Conservation (phyloP, 2,888 invertebrate genomes). For the Thereva unica region DNA sequence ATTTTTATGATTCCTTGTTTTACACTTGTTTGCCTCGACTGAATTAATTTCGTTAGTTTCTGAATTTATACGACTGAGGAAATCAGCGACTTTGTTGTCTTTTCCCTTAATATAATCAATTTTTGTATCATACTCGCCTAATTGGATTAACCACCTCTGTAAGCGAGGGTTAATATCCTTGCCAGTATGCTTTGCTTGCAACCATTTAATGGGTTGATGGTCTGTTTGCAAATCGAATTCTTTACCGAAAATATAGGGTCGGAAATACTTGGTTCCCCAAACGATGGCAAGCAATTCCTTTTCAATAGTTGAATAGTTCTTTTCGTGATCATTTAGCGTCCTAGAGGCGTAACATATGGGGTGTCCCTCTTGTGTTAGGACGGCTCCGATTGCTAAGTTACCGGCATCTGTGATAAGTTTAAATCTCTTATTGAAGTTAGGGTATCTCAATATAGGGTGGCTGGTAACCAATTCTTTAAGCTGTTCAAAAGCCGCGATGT, state of each 20-base stretch:
- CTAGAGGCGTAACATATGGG: slow-evolving; percentile 48
- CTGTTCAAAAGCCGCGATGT: slow-evolving; percentile 13
- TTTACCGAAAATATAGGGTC: slow-evolving; percentile 35
- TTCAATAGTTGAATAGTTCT: slow-evolving; percentile 47
- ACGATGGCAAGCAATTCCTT: slow-evolving; percentile 50
- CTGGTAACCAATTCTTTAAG: slow-evolving; percentile 12
- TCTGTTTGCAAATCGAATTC: slow-evolving; percentile 23
- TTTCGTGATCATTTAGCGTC: slow-evolving; percentile 45
- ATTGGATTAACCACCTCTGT: slow-evolving; percentile 16
- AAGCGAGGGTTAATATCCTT: slow-evolving; percentile 19
- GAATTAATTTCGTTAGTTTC: slow-evolving; percentile 15
- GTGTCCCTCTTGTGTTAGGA: slow-evolving; percentile 46
- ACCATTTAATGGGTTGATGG: slow-evolving; percentile 25
- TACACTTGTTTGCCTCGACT: neutral
- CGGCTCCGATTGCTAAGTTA: too few relatives aligned
- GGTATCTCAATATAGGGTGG: slow-evolving; percentile 17
- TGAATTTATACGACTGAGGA: slow-evolving; percentile 29
- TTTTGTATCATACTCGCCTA: slow-evolving; percentile 13
- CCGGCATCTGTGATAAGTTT: slow-evolving; percentile 16
- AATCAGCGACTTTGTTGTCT: slow-evolving; percentile 31
- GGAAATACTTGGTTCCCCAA: slow-evolving; percentile 44
- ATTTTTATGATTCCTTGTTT: too few relatives aligned
- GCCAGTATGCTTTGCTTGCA: slow-evolving; percentile 22
- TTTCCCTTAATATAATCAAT: slow-evolving; percentile 18
- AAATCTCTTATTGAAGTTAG: slow-evolving; percentile 23